These are phyloP conservation scores for Microctenopoma lineatum DNA, from an alignment of 2,797 vertebrate genomes.

Conservation along the genomic window DNA sequence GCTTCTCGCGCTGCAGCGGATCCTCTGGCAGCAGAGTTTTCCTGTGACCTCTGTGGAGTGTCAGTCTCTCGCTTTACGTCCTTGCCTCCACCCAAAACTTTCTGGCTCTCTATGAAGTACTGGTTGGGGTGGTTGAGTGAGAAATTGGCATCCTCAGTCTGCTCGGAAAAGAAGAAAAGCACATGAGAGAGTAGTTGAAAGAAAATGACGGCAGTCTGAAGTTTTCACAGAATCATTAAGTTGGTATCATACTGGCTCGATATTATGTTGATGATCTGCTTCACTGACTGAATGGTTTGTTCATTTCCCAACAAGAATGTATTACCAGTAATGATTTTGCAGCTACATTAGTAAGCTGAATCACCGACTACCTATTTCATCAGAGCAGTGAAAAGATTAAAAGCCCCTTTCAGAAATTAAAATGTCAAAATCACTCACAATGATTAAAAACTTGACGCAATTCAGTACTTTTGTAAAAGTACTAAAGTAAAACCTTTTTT, in stretches of 20 bases:
- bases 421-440: slow-evolving; percentile 61
- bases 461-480: too few species aligned
- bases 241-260: slow-evolving; percentile 14
- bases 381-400: slow-evolving; percentile 34
- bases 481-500: too few species aligned
- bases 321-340: slow-evolving; percentile 29
- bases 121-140: slow-evolving; percentile 97
- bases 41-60: slow-evolving; percentile 66
- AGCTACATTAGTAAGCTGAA: slow-evolving; percentile 33
- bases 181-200: slow-evolving; percentile 4
- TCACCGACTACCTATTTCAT: slow-evolving; percentile 28
- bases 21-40: slow-evolving; percentile 46
- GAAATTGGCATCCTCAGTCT: slow-evolving; percentile 92
- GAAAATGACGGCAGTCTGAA: neutral
- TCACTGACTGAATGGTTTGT: slow-evolving; percentile 2
- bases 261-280: slow-evolving; percentile 16
- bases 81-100: slow-evolving; percentile 83
- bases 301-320: slow-evolving; percentile 26
- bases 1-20: slow-evolving; percentile 44
- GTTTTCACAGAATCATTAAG: slow-evolving; percentile 15
- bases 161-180: slow-evolving; percentile 11
- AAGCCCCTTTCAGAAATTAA: slow-evolving; percentile 45
- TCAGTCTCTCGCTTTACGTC: slow-evolving; percentile 88
- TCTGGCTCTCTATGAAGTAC: slow-evolving; percentile 96
- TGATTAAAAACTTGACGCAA: slow-evolving; percentile 48